These are phyloP conservation scores for Periplaneta americana DNA, from an alignment of 1,140 invertebrate species.

Conservation along the genomic window DNA sequence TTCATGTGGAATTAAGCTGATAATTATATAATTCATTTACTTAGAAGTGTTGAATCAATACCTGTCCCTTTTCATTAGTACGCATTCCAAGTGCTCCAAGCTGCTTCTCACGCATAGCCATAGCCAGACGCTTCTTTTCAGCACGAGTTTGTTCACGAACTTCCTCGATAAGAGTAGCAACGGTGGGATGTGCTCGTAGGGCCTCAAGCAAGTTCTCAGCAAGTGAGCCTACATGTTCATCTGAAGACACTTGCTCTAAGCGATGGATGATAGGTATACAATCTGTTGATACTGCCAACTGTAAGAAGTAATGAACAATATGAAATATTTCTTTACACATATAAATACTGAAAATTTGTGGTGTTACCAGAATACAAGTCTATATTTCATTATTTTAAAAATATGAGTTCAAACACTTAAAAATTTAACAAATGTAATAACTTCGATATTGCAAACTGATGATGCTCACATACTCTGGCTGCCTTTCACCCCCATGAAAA, in stretches of 20 bases:
- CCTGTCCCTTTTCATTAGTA: conserved; percentile 88
- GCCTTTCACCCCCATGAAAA: too few species aligned
- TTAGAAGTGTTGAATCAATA: too few species aligned
- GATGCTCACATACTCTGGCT: too few species aligned
- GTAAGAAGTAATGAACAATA: neutral
- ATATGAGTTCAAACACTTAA: too few species aligned
- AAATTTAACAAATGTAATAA: too few species aligned
- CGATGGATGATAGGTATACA: conserved; percentile 91
- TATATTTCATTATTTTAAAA: neutral
- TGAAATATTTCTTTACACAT: too few species aligned
- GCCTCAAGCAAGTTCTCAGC: conserved; percentile 94
- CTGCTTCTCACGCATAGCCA: conserved; percentile 96
- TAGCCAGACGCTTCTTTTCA: conserved; percentile 95
- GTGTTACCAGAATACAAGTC: neutral
- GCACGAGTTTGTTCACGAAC: conserved; percentile 84
- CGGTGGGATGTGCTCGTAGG: conserved; percentile 75
- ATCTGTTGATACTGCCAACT: conserved; percentile 71
- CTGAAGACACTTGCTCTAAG: conserved; percentile 94
- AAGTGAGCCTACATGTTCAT: conserved; percentile 93
- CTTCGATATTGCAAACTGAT: too few species aligned
- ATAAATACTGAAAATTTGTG: too few species aligned
- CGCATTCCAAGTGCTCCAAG: conserved; percentile 92
- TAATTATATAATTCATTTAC: too few species aligned
- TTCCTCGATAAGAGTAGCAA: conserved; percentile 81
- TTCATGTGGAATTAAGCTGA: too few species aligned